Conservation (phyloP, 2,888 invertebrate genomes). For the Sarcophaga variegata region DNA sequence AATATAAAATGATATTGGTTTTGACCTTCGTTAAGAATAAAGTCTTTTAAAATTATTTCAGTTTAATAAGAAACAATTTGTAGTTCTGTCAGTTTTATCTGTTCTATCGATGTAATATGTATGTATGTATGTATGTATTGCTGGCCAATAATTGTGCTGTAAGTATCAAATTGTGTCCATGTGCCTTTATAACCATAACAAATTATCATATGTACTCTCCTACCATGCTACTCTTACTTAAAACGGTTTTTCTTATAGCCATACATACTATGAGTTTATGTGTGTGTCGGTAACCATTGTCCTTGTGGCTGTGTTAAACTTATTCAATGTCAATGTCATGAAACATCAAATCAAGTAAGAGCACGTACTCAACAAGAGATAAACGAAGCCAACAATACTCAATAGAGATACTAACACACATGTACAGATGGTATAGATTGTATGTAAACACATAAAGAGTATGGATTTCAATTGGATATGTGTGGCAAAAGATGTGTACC, state of each 20-base stretch:
- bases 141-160: too few relatives aligned
- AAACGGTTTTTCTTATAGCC: not conserved
- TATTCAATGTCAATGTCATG: slow-evolving; percentile 55
- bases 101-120: too few relatives aligned
- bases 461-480: not conserved
- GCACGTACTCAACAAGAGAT: not conserved
- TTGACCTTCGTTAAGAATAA: too few relatives aligned
- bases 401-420: slow-evolving; percentile 14
- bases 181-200: too few relatives aligned
- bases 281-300: not conserved
- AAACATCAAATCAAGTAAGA: slow-evolving; percentile 12
- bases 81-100: too few relatives aligned
- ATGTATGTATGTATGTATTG: too few relatives aligned
- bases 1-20: too few relatives aligned
- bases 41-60: too few relatives aligned
- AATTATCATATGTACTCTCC: too few relatives aligned
- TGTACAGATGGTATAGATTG: not conserved
- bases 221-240: not conserved
- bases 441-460: slow-evolving; percentile 6
- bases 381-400: not conserved
- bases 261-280: not conserved
- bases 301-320: slow-evolving; percentile 22
- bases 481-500: not conserved
- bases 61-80: too few relatives aligned
- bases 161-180: too few relatives aligned